Base-by-base conservation (phyloP, 2,888 invertebrate genomes). In the Drosophila maculinotata region DNA sequence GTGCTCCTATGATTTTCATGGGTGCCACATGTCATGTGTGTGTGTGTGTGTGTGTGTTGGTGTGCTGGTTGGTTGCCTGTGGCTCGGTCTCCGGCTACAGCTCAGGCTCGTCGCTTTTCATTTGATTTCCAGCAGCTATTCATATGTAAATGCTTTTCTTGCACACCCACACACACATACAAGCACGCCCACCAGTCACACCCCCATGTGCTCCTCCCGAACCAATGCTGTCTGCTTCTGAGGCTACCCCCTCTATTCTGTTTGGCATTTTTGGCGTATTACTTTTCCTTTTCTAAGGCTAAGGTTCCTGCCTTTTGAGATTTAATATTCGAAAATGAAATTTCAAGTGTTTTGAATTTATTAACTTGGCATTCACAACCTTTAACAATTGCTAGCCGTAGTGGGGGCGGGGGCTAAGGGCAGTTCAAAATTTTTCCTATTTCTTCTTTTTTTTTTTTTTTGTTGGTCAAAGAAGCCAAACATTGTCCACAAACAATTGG, bases 331-430 rank as follows among this genome's bases (percentile, higher is more conserved):
- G 56, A 70, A 80, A 76, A 81, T 79, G 65, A 68, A 76, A 77
- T 77, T 71, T 65, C 68, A 78, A 82, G 80, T 80, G 81, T 68
- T 79, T 82, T 85, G 79, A 79, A 82, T 82, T 82, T 79, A 82
- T 82, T 71, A 76, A 69, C 70, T 69, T 52, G 58, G 47, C 62
- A 54, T 69, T 58, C 53, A 48, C 41, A 33, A 45, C 44, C 31
- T 57, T 35, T 25, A 12, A 20, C 45, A 23, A 39, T 45, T 39
- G 44, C 14, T 31, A 20, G 44, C 38, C 33, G 10, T 2, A 20
- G 20, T 2, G 20, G 20, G 20, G 20, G 20, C 9, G 5, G 39
- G 33, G 9, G 25, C 20, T 39, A 14, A 20, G 23, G 14, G 12
- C 41, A 52, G 25, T 15, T 6, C 23, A 41, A 41, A 41, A 31